Percentiles rank a stretch among this genome's conserved stretches.
Evolutionary conservation across 1,140 invertebrate species (phyloP).

Genomic region (Drosophila parabipectinata): DNA sequence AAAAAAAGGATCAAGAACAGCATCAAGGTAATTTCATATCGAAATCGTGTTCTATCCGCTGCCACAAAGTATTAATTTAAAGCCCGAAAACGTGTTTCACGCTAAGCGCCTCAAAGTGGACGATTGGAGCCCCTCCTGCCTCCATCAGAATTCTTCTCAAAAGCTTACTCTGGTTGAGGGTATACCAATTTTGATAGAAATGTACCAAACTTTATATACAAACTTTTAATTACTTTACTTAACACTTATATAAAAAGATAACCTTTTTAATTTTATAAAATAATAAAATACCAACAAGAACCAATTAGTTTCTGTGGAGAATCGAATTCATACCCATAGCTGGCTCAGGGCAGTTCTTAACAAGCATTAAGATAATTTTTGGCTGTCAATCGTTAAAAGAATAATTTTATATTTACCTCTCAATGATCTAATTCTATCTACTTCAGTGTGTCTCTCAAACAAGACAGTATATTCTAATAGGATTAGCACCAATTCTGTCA

Average conservation of each 20-base stretch:
- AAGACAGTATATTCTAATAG: background rate
- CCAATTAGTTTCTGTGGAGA: too few relatives aligned
- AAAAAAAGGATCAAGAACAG: slow-evolving; percentile 21
- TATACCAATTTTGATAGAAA: background rate
- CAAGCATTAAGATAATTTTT: too few relatives aligned
- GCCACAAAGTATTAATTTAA: slow-evolving; percentile 77
- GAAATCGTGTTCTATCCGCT: slow-evolving; percentile 73
- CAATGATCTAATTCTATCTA: background rate
- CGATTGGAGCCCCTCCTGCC: slow-evolving; percentile 19
- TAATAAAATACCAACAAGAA: too few relatives aligned
- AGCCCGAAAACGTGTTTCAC: slow-evolving; percentile 75
- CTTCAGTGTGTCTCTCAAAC: background rate
- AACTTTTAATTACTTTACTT: too few relatives aligned
- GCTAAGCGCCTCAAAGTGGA: slow-evolving; percentile 67
- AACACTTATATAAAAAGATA: too few relatives aligned
- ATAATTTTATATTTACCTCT: too few relatives aligned
- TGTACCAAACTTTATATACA: too few relatives aligned
- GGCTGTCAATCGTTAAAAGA: too few relatives aligned
- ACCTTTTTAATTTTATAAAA: too few relatives aligned
- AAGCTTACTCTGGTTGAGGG: background rate
- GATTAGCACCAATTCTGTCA: background rate
- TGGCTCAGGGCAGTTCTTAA: too few relatives aligned
- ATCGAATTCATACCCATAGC: too few relatives aligned
- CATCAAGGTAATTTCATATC: slow-evolving; percentile 76
- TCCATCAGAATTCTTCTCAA: background rate